A percentile compares a stretch with the other conserved stretches of the same genome.
Evolutionary conservation across 2,797 vertebrate species (phyloP).

Genomic region (Smutsia temminckii): DNA sequence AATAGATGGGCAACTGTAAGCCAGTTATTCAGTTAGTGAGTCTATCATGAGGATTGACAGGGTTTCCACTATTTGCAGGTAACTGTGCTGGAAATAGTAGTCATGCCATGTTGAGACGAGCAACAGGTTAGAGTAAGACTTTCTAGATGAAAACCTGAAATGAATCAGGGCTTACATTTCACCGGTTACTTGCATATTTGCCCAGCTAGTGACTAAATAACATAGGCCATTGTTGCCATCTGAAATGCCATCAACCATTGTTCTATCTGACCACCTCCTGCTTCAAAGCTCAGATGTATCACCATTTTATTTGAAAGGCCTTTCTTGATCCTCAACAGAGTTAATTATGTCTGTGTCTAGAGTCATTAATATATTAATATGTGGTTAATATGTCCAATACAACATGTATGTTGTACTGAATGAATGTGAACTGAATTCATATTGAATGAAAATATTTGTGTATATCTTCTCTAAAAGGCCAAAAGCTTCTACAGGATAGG

Average conservation of each 20-base stretch:
- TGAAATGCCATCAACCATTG: not conserved
- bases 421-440: not conserved
- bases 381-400: not conserved
- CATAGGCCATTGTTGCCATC: not conserved
- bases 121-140: not conserved
- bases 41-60: not conserved
- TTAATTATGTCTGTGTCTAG: not conserved
- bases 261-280: not conserved
- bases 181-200: not conserved
- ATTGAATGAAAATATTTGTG: not conserved
- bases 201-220: not conserved
- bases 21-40: slow-evolving; percentile 4
- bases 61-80: not conserved
- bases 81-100: not conserved
- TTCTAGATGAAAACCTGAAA: not conserved
- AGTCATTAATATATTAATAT: not conserved
- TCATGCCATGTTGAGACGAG: not conserved
- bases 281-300: not conserved
- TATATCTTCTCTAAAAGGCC: not conserved
- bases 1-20: not conserved
- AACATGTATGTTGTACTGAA: not conserved
- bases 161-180: fast-evolving
- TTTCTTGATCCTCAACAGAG: not conserved
- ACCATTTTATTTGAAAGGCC: not conserved
- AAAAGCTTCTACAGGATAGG: not conserved